phyloP scores from a whole-genome alignment of 2,113 vertebrate species.

The Callionymus lyra region DNA sequence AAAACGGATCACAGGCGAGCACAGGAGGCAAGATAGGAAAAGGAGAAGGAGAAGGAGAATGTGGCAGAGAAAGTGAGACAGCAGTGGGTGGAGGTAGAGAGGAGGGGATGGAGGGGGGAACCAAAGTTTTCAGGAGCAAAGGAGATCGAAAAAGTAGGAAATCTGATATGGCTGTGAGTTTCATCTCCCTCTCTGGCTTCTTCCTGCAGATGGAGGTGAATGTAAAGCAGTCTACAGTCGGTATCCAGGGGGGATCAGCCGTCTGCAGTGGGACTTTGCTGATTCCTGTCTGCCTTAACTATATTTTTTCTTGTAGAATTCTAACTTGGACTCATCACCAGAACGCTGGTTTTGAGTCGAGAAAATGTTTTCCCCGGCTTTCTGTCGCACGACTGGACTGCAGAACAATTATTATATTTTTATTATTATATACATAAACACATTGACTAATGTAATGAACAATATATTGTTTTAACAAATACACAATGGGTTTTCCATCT shows the following conservation, averaged over 20 bases:
- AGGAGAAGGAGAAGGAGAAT: no score
- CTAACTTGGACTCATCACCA: no score
- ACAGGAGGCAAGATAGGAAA: slow-evolving; percentile 19
- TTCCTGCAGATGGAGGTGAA: slow-evolving; percentile 68
- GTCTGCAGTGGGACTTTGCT: slow-evolving; percentile 55
- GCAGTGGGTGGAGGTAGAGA: not conserved
- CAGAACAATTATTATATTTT: no score
- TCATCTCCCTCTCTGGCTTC: slow-evolving; percentile 35
- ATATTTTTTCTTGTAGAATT: slow-evolving; percentile 52
- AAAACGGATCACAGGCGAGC: slow-evolving; percentile 48
- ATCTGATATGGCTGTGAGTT: slow-evolving; percentile 65
- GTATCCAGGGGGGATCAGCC: slow-evolving; percentile 67
- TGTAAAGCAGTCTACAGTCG: slow-evolving; percentile 66
- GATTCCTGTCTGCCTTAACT: slow-evolving; percentile 42
- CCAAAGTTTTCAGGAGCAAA: slow-evolving; percentile 50
- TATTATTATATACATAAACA: no score
- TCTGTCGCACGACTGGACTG: no score
- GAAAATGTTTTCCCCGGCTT: no score
- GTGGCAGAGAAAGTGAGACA: slow-evolving; percentile 20
- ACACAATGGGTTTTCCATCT: no score
- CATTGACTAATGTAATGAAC: no score
- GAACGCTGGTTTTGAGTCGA: no score
- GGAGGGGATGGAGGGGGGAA: slow-evolving; percentile 27
- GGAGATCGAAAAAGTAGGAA: slow-evolving; percentile 57
- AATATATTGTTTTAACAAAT: no score